A percentile compares a stretch with the other conserved stretches of the same genome.
Conservation (phyloP, 2,113 vertebrate species). For the Dolichallabes microphthalmus region DNA sequence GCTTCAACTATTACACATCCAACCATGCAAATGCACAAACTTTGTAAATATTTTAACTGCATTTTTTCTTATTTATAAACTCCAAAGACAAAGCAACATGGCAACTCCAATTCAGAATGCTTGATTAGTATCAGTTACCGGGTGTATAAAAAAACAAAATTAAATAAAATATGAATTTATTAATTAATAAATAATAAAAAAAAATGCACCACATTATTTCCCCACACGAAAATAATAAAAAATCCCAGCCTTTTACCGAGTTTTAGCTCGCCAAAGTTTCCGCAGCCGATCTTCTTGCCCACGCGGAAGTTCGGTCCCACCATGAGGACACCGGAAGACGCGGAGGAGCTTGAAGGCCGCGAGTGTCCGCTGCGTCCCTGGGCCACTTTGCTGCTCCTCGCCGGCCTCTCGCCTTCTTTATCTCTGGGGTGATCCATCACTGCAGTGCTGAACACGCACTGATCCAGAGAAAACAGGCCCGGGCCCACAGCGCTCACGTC, state of each 20-base stretch:
- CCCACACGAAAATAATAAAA: not conserved
- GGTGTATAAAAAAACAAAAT: too few relatives aligned
- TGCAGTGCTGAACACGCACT: constrained; percentile 35
- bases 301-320: constrained; percentile 89
- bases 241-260: constrained; percentile 74
- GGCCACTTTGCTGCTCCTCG: constrained; percentile 75
- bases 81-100: not conserved
- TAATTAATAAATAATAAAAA: too few relatives aligned
- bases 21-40: too few relatives aligned
- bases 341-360: constrained; percentile 74
- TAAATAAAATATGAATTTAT: too few relatives aligned
- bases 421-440: constrained; percentile 87
- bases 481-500: constrained; percentile 46
- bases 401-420: constrained; percentile 83
- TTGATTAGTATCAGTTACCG: not conserved
- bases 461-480: constrained; percentile 51
- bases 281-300: constrained; percentile 89
- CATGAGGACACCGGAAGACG: constrained; percentile 84
- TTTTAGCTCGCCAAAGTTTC: constrained; percentile 87
- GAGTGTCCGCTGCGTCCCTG: constrained; percentile 77
- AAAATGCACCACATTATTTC: not conserved
- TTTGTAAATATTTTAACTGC: too few relatives aligned
- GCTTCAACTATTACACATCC: too few relatives aligned
- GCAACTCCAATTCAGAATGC: not conserved
- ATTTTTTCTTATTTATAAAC: not conserved